Percentiles rank a stretch among this genome's conserved stretches.
Evolutionary conservation across 2,888 invertebrate species (phyloP).

Genomic region (Axea sp.): DNA sequence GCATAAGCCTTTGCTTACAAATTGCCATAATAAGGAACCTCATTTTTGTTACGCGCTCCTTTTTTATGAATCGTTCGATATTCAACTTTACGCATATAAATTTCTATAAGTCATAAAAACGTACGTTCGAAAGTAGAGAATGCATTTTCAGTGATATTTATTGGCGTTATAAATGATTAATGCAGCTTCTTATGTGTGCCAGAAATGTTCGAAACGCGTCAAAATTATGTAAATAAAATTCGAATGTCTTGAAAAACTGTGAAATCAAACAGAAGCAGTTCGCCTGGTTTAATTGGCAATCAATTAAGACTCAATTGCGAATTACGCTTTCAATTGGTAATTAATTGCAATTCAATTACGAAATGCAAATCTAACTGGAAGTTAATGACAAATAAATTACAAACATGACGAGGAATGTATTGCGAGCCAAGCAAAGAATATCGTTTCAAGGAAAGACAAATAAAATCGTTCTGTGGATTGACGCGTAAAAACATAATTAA

Average conservation of each 20-base stretch:
- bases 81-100: conserved; percentile 35
- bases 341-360: conserved; percentile 58
- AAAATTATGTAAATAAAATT: conserved; percentile 47
- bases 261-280: conserved; percentile 33
- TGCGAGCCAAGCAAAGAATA: conserved; percentile 14
- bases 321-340: conserved; percentile 50
- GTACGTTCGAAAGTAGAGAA: conserved; percentile 1
- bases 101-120: conserved; percentile 28
- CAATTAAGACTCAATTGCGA: conserved; percentile 57
- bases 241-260: conserved; percentile 19
- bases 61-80: conserved; percentile 10
- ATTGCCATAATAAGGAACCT: conserved; percentile 48
- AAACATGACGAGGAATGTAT: conserved; percentile 36
- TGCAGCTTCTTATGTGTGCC: conserved; percentile 20
- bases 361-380: conserved; percentile 48
- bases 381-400: conserved; percentile 51
- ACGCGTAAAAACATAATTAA: conserved; percentile 37
- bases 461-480: conserved; percentile 22
- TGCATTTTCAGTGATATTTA: conserved; percentile 13
- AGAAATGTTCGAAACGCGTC: conserved; percentile 5
- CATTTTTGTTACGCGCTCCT: conserved; percentile 20
- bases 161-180: conserved; percentile 36
- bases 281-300: conserved; percentile 51
- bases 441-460: conserved; percentile 10
- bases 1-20: conserved; percentile 55